Evolutionary conservation across 1,140 invertebrate species (phyloP).

Genomic region (Micrasema minimum): DNA sequence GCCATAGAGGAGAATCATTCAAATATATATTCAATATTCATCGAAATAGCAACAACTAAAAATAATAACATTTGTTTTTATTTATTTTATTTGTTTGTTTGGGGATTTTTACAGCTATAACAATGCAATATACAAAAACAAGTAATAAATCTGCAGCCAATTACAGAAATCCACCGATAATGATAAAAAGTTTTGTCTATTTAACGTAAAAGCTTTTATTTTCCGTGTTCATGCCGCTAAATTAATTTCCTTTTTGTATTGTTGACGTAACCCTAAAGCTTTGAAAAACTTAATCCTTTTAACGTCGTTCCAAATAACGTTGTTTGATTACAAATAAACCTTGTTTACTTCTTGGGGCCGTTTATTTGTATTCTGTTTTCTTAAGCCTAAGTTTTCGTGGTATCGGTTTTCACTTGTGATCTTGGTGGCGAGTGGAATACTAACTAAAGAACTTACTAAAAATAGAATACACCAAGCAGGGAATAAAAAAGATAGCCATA

Average conservation of each 20-base stretch:
- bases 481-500: too few relatives aligned
- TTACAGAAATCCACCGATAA: too few relatives aligned
- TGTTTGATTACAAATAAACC: constrained; percentile 19
- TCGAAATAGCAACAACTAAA: too few relatives aligned
- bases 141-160: too few relatives aligned
- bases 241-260: not conserved
- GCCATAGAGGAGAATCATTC: too few relatives aligned
- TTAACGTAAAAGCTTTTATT: not conserved
- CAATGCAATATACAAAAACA: too few relatives aligned
- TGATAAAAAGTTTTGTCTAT: not conserved
- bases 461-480: too few relatives aligned
- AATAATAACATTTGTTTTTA: too few relatives aligned
- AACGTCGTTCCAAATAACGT: not conserved
- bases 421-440: not conserved
- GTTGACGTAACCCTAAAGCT: constrained; percentile 15
- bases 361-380: not conserved
- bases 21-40: too few relatives aligned
- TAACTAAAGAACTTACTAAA: not conserved
- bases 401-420: not conserved
- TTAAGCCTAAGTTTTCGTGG: not conserved
- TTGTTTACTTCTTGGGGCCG: not conserved
- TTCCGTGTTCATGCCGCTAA: not conserved
- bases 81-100: too few relatives aligned
- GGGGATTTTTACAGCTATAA: too few relatives aligned
- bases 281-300: constrained; percentile 5